Percentiles rank a stretch among this genome's conserved stretches.
phyloP scores from a whole-genome alignment of 2,113 vertebrate genomes.

The Blennius ocellaris region DNA sequence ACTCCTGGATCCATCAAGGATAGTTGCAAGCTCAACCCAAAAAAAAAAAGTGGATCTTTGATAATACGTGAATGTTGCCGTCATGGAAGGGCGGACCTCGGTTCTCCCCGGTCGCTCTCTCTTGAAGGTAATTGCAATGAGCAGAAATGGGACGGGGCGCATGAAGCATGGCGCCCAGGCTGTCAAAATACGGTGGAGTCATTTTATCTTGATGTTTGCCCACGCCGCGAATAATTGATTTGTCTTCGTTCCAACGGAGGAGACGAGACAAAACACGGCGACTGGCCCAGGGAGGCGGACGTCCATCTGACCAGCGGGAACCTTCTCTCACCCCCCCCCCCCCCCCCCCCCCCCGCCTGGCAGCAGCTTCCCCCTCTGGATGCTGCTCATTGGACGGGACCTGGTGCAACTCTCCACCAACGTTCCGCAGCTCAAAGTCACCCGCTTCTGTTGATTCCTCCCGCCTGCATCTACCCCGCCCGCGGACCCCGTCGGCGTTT shows the following conservation, averaged over 20 bases:
- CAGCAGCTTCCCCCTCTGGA: constrained; percentile 19
- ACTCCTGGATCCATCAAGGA: constrained; percentile 28
- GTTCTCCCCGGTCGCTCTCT: constrained; percentile 28
- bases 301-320: constrained; percentile 44
- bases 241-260: constrained; percentile 51
- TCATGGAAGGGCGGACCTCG: constrained; percentile 27
- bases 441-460: constrained; percentile 15
- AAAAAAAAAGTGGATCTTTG: constrained; percentile 49
- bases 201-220: constrained; percentile 64
- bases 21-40: constrained; percentile 43
- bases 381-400: constrained; percentile 5
- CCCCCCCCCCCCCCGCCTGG: not conserved
- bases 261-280: constrained; percentile 32
- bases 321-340: not conserved
- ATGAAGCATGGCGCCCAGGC: not conserved
- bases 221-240: constrained; percentile 66
- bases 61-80: constrained; percentile 51
- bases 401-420: constrained; percentile 25
- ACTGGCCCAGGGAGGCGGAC: constrained; percentile 39
- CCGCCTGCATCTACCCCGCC: not conserved
- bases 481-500: not conserved
- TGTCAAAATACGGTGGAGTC: constrained; percentile 44
- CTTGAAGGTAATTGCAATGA: constrained; percentile 52
- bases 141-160: constrained; percentile 31
- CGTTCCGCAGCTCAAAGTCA: constrained; percentile 9